Evolutionary conservation across 2,113 vertebrate species (phyloP).

Genomic region (Craseonycteris thonglongyai): DNA sequence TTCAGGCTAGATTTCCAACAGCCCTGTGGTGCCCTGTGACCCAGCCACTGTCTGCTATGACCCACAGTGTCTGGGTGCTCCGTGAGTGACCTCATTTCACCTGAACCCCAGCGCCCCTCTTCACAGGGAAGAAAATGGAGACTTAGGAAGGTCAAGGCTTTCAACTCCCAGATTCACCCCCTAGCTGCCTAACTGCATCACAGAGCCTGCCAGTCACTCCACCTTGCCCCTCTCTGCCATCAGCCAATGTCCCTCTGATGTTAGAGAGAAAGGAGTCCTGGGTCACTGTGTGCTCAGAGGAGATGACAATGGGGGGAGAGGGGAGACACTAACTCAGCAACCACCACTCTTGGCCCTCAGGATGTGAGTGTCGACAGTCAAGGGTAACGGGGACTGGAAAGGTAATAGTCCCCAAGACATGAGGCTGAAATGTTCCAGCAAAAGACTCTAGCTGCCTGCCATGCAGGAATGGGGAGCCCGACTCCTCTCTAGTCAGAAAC

Average conservation of each 20-base stretch:
- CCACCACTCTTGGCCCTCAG: neutral
- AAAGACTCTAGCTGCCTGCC: neutral
- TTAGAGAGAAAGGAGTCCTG: neutral
- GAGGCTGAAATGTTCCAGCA: neutral
- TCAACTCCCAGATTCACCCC: neutral
- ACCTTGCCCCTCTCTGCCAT: fast-evolving
- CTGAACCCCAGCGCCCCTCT: neutral
- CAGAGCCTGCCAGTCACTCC: too few relatives aligned
- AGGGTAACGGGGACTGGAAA: neutral
- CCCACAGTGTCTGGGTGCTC: too few relatives aligned
- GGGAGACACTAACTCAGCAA: neutral
- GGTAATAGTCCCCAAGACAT: neutral
- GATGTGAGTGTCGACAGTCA: neutral
- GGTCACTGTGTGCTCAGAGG: neutral
- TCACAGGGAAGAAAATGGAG: neutral
- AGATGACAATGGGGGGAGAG: neutral
- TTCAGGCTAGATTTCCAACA: too few relatives aligned
- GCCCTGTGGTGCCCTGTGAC: neutral
- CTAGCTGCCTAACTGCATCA: fast-evolving
- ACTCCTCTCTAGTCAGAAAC: neutral
- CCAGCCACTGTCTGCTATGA: neutral
- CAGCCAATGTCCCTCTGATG: neutral
- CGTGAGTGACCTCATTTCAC: neutral
- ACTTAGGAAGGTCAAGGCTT: neutral
- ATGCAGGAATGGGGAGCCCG: neutral